These are phyloP conservation scores for Drosophila subobscura DNA, from an alignment of 1,140 invertebrate species.

Conservation along the genomic window DNA sequence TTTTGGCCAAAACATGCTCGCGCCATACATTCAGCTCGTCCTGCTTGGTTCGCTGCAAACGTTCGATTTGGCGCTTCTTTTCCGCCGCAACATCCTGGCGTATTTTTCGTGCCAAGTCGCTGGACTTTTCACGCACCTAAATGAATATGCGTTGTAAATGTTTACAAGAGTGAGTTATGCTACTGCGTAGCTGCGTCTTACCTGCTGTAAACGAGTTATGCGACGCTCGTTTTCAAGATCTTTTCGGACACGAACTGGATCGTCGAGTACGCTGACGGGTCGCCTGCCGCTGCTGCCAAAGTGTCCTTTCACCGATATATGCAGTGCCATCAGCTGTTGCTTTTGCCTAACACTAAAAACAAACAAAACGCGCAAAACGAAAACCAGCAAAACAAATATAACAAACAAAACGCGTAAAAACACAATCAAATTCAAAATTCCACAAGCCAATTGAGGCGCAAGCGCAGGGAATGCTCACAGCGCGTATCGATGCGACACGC, in stretches of 20 bases:
- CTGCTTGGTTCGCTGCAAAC: conserved; percentile 57
- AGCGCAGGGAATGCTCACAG: conserved; percentile 19
- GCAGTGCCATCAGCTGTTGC: conserved; percentile 44
- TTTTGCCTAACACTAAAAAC: conserved; percentile 3
- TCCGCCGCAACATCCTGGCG: conserved; percentile 67
- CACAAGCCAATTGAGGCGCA: conserved; percentile 43
- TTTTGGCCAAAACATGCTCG: conserved; percentile 69
- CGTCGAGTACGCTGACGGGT: conserved; percentile 39
- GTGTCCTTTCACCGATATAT: conserved; percentile 53
- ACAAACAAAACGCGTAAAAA: conserved; percentile 32
- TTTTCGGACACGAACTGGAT: conserved; percentile 64
- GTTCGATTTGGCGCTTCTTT: conserved; percentile 57
- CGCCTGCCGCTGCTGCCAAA: conserved; percentile 27
- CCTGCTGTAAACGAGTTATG: conserved; percentile 76
- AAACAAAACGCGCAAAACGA: conserved; percentile 17
- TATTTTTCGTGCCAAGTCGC: conserved; percentile 61
- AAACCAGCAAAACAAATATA: conserved; percentile 15
- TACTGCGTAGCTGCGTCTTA: conserved; percentile 43
- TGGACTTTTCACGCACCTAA: conserved; percentile 78
- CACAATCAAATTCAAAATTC: conserved; percentile 65
- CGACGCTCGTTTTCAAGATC: conserved; percentile 71
- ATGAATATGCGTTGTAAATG: background rate
- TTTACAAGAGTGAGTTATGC: background rate
- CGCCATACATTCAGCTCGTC: conserved; percentile 71
- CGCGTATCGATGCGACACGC: background rate